Base-by-base conservation (phyloP, 2,888 invertebrate genomes). In the Helleia helle region DNA sequence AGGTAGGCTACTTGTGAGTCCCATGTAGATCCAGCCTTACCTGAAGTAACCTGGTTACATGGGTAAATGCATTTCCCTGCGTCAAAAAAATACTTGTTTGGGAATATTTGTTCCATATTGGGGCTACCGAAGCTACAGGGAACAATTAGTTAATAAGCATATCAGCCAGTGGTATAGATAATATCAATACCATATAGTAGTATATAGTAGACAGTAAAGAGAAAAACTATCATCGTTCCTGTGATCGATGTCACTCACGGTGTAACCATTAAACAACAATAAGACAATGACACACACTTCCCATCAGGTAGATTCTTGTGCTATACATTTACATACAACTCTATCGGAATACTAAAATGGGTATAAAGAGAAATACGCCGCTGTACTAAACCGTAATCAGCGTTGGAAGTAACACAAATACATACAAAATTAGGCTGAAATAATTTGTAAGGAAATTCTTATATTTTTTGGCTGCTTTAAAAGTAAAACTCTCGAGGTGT, bases 321-420 rank as follows among this genome's bases (percentile, higher is more conserved):
- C 34, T 34, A 22, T 13, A 22, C 34, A 18, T 12, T 17, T 34
- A 22, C 34, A 34, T 18, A 34, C 34, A 34, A 34, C 17, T 34
- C 30, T n/a, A 8, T 5, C n/a, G 30, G 30, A 30, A 30, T 30
- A 30, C 15, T 15, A 30, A 30, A 30, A n/a, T 9, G 5, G 30
- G 29, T 13, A 28, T 12, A 30, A 30, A 14, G n/a, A n/a, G n/a
- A 30, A 30, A 30, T 30, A n/a, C 8, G 15, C 30, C 30, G 30
- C 30, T 30, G 29, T 13, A 14, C 4, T 4, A 5, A 14, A 2
- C 14, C 9, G 14, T 30, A 14, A 29, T 29, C 14, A 9, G 15
- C 15, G n/a, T 9, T 15, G n/a, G 30, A 30, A 14, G 14, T 15
- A 1, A 4, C 11, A 26, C n/a, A n/a, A n/a, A n/a, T n/a, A n/a